Conservation (phyloP, 2,113 vertebrate species). For the Pitta sordida region DNA sequence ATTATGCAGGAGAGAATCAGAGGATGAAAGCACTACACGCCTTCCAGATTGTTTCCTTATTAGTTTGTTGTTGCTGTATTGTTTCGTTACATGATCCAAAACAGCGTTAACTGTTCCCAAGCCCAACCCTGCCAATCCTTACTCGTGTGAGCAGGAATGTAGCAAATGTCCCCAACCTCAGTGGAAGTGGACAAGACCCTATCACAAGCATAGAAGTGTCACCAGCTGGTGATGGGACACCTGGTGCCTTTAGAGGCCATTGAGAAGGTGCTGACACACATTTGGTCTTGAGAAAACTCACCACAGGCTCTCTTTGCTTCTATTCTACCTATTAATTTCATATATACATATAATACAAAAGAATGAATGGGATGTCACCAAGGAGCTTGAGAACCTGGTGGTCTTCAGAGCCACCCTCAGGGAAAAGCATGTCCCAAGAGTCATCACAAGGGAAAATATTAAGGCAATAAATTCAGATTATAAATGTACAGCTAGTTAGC, state of each 20-base stretch:
- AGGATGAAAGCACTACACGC: not conserved
- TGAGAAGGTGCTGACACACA: not conserved
- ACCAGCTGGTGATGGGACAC: not conserved
- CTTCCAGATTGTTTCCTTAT: not conserved
- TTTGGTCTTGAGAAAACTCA: not conserved
- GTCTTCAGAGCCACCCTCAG: not conserved
- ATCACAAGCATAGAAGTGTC: not conserved
- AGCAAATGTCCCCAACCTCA: not conserved
- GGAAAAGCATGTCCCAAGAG: not conserved
- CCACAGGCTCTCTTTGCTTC: not conserved
- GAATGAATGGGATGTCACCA: not conserved
- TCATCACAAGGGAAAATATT: not conserved
- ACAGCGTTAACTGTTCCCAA: not conserved
- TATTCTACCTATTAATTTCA: not conserved
- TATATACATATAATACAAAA: not conserved
- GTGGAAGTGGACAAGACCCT: not conserved
- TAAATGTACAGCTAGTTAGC: not conserved
- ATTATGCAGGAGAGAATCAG: not conserved
- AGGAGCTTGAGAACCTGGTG: not conserved
- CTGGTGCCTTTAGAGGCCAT: not conserved
- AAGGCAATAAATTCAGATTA: not conserved
- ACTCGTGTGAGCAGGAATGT: fast-evolving
- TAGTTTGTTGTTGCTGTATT: not conserved
- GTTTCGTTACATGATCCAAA: not conserved
- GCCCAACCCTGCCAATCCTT: not conserved